Evolutionary conservation across 1,140 invertebrate genomes (phyloP), one percentile per base, ranked within the genome.

Genomic region (Andricus grossulariae): DNA sequence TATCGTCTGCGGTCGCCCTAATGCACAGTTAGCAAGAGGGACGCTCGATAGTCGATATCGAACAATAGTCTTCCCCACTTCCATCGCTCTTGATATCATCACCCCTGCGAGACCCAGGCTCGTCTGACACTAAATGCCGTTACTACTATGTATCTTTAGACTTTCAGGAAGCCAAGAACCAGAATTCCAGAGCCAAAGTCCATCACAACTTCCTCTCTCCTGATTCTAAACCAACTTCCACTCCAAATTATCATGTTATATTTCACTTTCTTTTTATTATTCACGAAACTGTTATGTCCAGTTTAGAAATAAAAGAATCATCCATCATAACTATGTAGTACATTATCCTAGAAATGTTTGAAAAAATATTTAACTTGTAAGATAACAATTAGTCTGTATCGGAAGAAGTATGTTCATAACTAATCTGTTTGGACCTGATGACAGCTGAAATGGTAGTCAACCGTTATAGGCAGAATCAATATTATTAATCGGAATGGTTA

Each of bases 1-100:
- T n/a, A n/a, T 32, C 57, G 25, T 66, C 57, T 66, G 57, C 57
- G 57, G 60, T 66, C n/a, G 60, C 60, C 60, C 60, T 66, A 66
- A 66, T 66, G 60, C 60, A 66, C 60, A 66, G 60, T 39, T 32
- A 66, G 60, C 60, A 45, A 66, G 39, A 66, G 60, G 60, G 57
- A 25, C 0, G 25, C 60, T 66, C 60, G 15, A 25, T 66, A 45
- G 15, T 66, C 60, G 15, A 25, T 66, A 45, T 39, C 25, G 25
- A 60, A 60, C 57, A 60, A 66, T 66, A 66, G 60, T 66, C 60
- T 66, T 66, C 25, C 60, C 13, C 60, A 15, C 60, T 66, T 15
- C 15, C 25, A 25, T 66, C 25, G 57, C 57, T 66, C 57, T 32
- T 39, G 57, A 66, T 66, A 66, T 66, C 21, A 66, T 66, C 57